Percentiles rank a stretch among this genome's conserved stretches.
These are phyloP conservation scores for Alsophila aescularia DNA, from an alignment of 2,888 invertebrate species.

Conservation along the genomic window DNA sequence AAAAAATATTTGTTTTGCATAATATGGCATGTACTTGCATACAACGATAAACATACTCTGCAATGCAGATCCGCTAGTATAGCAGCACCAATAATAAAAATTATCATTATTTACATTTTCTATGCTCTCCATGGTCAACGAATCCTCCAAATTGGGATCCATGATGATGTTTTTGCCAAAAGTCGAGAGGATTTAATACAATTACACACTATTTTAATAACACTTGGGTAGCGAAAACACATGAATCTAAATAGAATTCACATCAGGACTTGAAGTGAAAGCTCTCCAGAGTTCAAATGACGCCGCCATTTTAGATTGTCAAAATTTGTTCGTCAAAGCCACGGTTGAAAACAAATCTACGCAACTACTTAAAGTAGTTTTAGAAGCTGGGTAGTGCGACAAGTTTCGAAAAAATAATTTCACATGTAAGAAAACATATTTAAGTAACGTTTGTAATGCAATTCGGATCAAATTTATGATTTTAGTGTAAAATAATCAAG, in stretches of 20 bases:
- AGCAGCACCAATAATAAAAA: not conserved
- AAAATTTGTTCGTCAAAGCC: conserved; percentile 68
- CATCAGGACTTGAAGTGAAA: conserved; percentile 8
- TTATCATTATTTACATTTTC: conserved; percentile 63
- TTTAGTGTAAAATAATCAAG: conserved; percentile 41
- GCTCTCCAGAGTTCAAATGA: conserved; percentile 68
- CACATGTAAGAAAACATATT: not conserved
- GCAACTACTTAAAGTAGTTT: conserved; percentile 19
- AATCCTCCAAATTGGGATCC: conserved; percentile 76
- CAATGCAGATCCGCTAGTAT: not conserved
- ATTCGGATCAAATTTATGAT: not conserved
- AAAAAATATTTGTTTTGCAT: too few relatives aligned
- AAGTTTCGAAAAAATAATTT: conserved; percentile 12
- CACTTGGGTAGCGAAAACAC: not conserved
- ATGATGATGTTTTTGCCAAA: conserved; percentile 45
- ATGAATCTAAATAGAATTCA: not conserved
- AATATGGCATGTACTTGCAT: too few relatives aligned
- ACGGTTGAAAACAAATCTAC: conserved; percentile 80
- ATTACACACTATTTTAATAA: not conserved
- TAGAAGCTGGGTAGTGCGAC: not conserved
- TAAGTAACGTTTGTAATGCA: conserved; percentile 13
- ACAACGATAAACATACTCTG: too few relatives aligned
- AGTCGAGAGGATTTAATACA: not conserved
- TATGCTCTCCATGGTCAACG: conserved; percentile 71
- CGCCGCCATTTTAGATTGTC: conserved; percentile 84